These are phyloP conservation scores for Lophius piscatorius DNA, from an alignment of 2,113 vertebrate genomes.

Conservation along the genomic window DNA sequence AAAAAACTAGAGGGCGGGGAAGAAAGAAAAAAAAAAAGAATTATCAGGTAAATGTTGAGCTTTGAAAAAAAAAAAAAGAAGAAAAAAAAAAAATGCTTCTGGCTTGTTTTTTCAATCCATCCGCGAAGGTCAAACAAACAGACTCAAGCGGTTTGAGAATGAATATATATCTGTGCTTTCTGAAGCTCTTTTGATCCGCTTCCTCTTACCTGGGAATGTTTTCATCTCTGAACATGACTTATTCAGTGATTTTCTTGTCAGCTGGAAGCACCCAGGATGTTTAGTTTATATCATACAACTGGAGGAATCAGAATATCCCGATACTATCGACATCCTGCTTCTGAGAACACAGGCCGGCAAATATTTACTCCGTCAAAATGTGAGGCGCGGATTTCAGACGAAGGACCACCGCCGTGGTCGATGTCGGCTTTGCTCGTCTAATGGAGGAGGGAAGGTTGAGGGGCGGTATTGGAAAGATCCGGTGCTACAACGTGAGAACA, in stretches of 20 bases:
- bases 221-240: slow-evolving; percentile 61
- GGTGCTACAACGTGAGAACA: slow-evolving; percentile 9
- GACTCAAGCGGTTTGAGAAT: slow-evolving; percentile 32
- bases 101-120: slow-evolving; percentile 25
- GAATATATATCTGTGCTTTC: slow-evolving; percentile 16
- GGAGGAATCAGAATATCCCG: slow-evolving; percentile 1
- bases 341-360: slow-evolving; percentile 20
- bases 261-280: slow-evolving; percentile 39
- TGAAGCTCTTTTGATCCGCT: slow-evolving; percentile 51
- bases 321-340: slow-evolving; percentile 36
- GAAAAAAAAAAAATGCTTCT: slow-evolving; percentile 25
- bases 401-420: slow-evolving; percentile 2
- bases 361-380: slow-evolving; percentile 52
- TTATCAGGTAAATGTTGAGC: slow-evolving; percentile 38
- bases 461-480: background rate
- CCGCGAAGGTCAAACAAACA: slow-evolving; percentile 45
- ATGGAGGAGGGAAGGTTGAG: background rate
- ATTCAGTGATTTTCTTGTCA: slow-evolving; percentile 57
- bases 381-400: slow-evolving; percentile 31
- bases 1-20: too few relatives aligned
- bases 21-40: slow-evolving; percentile 14
- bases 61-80: slow-evolving; percentile 24
- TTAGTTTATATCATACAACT: slow-evolving; percentile 38
- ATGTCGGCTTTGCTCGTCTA: slow-evolving; percentile 15
- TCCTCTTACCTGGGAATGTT: slow-evolving; percentile 50